Evolutionary conservation across 2,113 vertebrate genomes (phyloP), one percentile per base, ranked within the genome.

Genomic region (Coptodon bakossiorum): DNA sequence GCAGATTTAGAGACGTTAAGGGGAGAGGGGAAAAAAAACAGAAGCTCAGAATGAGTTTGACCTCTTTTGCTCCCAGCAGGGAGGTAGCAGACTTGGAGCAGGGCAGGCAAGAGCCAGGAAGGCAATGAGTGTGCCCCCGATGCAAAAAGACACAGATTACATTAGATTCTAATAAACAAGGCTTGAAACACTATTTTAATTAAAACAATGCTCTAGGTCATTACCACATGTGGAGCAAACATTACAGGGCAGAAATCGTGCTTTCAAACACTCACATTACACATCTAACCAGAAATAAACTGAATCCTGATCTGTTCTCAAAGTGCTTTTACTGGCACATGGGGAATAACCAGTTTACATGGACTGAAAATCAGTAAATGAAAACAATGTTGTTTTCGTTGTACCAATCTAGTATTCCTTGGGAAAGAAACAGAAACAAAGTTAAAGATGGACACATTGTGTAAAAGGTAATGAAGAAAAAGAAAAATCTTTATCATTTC

Each of bases 61-160:
- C 94, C 94, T 79, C 53, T 31, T 93, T 93, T 83, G 79, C 79
- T 59, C 93, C 36, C 93, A 91, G 94, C 92, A 66, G 91, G 93
- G 89, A 79, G 57, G 88, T 88, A 31, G 81, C 63, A 84, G 87
- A 76, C 61, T 34, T 13, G 24, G 50, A 88, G 19, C 36, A 50
- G 80, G 82, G 61, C 7, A 45, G 80, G 34, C 6, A 36, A n/a
- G 16, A 88, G 38, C 24, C 40, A 53, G 31, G 27, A 73, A 88
- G 85, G 80, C 86, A 24, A 13, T 29, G 83, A 81, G 40, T 29
- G 57, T 11, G 54, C 80, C 66, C 76, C 59, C 40, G 3, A 90
- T 9, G 27, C 83, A 86, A 83, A 89, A 57, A 86, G 54, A 86
- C 48, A 79, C 31, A 86, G 91, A 93, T 90, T 92, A 89, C 45